Evolutionary conservation across 2,797 vertebrate genomes (phyloP).

Genomic region (Gymnodraco acuticeps): DNA sequence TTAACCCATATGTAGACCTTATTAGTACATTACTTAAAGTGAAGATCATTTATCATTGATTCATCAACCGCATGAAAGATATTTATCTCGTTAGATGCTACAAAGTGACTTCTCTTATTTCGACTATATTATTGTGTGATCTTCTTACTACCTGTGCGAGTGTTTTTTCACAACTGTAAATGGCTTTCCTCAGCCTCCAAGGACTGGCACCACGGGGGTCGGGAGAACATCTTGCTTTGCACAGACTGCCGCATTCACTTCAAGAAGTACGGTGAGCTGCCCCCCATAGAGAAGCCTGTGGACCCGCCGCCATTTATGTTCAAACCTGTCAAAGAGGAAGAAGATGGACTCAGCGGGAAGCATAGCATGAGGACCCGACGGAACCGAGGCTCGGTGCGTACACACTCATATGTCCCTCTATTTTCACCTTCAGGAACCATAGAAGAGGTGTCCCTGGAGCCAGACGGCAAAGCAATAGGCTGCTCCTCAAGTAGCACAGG

Average conservation of each 20-base stretch:
- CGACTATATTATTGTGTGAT: constrained; percentile 33
- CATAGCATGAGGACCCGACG: constrained; percentile 99
- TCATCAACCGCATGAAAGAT: not conserved
- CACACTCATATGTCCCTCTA: constrained; percentile 32
- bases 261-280: constrained; percentile 99
- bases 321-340: constrained; percentile 99
- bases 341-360: constrained; percentile 98
- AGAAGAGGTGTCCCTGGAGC: constrained; percentile 32
- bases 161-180: constrained; percentile 71
- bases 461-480: constrained; percentile 11
- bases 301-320: constrained; percentile 99
- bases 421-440: constrained; percentile 57
- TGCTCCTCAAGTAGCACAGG: not conserved
- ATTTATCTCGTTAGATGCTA: constrained; percentile 7
- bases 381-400: constrained; percentile 96
- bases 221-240: constrained; percentile 97
- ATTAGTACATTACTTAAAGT: constrained; percentile 31
- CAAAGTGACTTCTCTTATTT: constrained; percentile 2
- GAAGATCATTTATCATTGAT: constrained; percentile 14
- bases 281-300: constrained; percentile 98
- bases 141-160: constrained; percentile 34
- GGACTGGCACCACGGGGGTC: constrained; percentile 99
- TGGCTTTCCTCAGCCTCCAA: constrained; percentile 90
- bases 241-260: constrained; percentile 99
- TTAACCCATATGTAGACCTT: constrained; percentile 40